A percentile compares a stretch with the other conserved stretches of the same genome.
Conservation (phyloP, 2,888 invertebrate genomes). For the Ctena decussata region DNA sequence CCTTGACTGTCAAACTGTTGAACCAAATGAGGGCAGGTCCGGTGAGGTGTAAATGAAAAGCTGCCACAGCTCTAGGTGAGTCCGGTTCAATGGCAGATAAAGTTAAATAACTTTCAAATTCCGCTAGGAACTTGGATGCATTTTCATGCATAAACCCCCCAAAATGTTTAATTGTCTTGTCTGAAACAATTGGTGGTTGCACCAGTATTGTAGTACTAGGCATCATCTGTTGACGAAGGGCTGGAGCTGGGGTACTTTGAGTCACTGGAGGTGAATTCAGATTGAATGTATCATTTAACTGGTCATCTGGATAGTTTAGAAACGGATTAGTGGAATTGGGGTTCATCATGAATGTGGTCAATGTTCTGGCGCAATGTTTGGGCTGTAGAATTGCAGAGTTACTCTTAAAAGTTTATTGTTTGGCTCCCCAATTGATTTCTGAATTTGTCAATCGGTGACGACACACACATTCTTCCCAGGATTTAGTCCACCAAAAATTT, state of each 20-base stretch:
- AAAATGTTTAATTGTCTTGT: slow-evolving; percentile 7
- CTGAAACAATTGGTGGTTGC: neutral
- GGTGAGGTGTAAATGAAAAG: slow-evolving; percentile 33
- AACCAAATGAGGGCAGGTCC: slow-evolving; percentile 42
- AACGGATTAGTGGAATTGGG: too few relatives aligned
- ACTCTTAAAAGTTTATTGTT: too few relatives aligned
- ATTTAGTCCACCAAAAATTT: too few relatives aligned
- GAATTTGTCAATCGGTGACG: too few relatives aligned
- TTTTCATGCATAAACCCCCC: slow-evolving; percentile 37
- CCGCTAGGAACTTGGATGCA: neutral
- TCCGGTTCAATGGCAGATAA: slow-evolving; percentile 9
- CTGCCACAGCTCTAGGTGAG: slow-evolving; percentile 13
- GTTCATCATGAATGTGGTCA: too few relatives aligned
- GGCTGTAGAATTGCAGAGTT: too few relatives aligned
- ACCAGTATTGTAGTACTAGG: neutral
- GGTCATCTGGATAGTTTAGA: too few relatives aligned
- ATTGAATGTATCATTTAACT: too few relatives aligned
- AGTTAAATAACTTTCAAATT: neutral
- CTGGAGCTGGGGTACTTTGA: neutral
- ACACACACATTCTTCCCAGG: too few relatives aligned
- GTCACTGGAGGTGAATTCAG: too few relatives aligned
- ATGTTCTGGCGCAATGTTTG: too few relatives aligned
- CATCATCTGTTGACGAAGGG: neutral
- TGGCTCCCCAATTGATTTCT: too few relatives aligned
- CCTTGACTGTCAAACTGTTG: neutral